Evolutionary conservation across 1,140 invertebrate genomes (phyloP).

Genomic region (Rhagoletis zephyria): DNA sequence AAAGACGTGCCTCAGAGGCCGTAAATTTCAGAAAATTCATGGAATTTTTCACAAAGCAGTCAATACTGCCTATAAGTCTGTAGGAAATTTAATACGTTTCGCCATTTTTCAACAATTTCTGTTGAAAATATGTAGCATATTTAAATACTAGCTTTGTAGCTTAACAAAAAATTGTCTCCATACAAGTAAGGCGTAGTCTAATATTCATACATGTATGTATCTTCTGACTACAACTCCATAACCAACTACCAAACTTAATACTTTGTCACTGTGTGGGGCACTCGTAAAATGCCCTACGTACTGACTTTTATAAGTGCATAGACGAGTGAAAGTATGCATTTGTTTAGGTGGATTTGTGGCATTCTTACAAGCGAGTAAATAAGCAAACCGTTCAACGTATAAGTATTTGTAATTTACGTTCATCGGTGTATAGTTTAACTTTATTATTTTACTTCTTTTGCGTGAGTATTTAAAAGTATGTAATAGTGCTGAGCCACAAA

Average conservation of each 20-base stretch:
- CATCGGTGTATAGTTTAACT: background rate
- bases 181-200: background rate
- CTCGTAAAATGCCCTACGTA: background rate
- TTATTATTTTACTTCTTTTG: background rate
- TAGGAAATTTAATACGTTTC: too few relatives aligned
- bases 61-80: too few relatives aligned
- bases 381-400: background rate
- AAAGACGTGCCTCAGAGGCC: too few relatives aligned
- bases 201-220: background rate
- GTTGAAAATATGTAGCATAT: too few relatives aligned
- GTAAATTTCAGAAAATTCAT: too few relatives aligned
- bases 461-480: background rate
- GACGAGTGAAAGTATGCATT: background rate
- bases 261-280: background rate
- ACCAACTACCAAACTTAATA: background rate
- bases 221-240: background rate
- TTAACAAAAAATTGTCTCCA: too few relatives aligned
- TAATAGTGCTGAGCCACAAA: background rate
- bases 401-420: conserved; percentile 12
- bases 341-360: background rate
- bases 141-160: too few relatives aligned
- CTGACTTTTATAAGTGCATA: background rate
- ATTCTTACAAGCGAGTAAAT: background rate
- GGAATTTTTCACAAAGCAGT: too few relatives aligned
- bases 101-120: too few relatives aligned